A percentile compares a stretch with the other conserved stretches of the same genome.
Evolutionary conservation across 2,888 invertebrate genomes (phyloP).

Genomic region (Octonoba sinensis): DNA sequence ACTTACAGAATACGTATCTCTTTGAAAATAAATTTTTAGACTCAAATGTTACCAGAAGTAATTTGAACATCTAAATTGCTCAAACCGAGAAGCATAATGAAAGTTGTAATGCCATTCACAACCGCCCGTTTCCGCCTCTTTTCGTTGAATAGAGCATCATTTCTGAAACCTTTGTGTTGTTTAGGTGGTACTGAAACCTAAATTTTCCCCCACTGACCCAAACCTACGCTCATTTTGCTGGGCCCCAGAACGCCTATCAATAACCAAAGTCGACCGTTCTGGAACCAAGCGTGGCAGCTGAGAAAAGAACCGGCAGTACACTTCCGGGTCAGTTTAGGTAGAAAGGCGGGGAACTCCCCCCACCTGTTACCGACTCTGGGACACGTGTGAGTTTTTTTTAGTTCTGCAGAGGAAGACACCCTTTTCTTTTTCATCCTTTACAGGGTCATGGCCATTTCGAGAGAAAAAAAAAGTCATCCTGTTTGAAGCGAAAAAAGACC

Average conservation of each 20-base stretch:
- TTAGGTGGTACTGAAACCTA: no score
- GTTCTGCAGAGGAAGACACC: constrained; percentile 40
- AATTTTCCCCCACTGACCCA: no score
- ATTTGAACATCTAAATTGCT: no score
- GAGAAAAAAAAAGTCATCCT: not conserved
- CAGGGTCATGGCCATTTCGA: constrained; percentile 47
- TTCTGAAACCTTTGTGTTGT: no score
- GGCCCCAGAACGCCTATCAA: no score
- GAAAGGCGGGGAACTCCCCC: constrained; percentile 14
- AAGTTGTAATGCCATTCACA: constrained; percentile 13
- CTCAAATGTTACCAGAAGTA: no score
- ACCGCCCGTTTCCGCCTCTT: not conserved
- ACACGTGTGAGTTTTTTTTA: constrained; percentile 4
- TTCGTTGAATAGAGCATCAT: no score
- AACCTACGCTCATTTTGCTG: no score
- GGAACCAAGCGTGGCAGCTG: constrained; percentile 15
- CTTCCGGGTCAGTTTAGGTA: constrained; percentile 29
- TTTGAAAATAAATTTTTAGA: no score
- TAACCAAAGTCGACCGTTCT: no score
- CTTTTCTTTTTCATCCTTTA: constrained; percentile 13
- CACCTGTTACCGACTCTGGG: constrained; percentile 14
- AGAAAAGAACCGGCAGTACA: constrained; percentile 7
- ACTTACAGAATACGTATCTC: no score
- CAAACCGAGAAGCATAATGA: constrained; percentile 5
- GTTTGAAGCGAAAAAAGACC: no score